Evolutionary conservation across 2,797 vertebrate genomes (phyloP).

Genomic region (Picus viridis): DNA sequence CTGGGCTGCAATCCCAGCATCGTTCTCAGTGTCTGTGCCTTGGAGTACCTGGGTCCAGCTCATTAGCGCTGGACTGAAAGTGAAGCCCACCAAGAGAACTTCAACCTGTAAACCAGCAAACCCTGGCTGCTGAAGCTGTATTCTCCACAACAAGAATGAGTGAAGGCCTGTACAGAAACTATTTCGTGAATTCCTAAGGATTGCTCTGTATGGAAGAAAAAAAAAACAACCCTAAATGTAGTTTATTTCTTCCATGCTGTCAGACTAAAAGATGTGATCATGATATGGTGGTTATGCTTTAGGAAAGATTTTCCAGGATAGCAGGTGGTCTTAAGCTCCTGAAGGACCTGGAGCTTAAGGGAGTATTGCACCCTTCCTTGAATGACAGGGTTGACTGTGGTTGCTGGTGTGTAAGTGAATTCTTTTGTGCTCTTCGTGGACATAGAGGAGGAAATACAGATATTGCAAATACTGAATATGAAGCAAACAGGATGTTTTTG

Average conservation of each 20-base stretch:
- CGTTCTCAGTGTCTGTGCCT: background rate
- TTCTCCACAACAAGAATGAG: background rate
- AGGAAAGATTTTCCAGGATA: background rate
- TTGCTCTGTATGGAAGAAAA: background rate
- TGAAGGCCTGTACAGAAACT: background rate
- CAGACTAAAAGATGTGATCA: background rate
- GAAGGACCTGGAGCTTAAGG: background rate
- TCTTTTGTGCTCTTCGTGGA: background rate
- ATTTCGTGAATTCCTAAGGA: background rate
- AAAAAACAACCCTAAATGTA: background rate
- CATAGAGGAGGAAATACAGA: background rate
- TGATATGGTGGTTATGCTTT: background rate
- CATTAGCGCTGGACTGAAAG: background rate
- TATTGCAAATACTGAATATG: background rate
- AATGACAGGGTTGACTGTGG: background rate
- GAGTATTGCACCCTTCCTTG: background rate
- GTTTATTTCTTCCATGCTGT: fast-evolving
- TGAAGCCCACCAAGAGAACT: background rate
- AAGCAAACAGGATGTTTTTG: constrained; percentile 20
- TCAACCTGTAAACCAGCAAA: background rate
- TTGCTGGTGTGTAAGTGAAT: background rate
- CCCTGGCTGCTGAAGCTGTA: background rate
- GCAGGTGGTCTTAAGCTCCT: background rate
- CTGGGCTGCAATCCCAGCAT: background rate
- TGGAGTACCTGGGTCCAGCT: background rate